A percentile compares a stretch with the other conserved stretches of the same genome.
Evolutionary conservation across 2,888 invertebrate genomes (phyloP).

Genomic region (Tenthredo mesomela): DNA sequence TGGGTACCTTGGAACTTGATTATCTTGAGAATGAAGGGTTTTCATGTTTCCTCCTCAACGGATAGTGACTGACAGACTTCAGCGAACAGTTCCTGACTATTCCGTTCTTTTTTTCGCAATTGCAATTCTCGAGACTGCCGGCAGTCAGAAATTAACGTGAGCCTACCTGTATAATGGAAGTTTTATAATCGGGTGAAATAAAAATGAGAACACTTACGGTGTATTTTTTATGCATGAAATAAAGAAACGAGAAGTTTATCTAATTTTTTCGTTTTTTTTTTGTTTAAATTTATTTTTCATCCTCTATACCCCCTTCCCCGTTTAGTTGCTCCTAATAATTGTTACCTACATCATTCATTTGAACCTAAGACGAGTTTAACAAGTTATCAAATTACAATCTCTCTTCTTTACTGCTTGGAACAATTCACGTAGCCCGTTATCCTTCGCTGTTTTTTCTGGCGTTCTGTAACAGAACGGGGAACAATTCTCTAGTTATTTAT

Average conservation of each 20-base stretch:
- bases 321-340: slow-evolving; percentile 38
- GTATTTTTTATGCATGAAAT: slow-evolving; percentile 35
- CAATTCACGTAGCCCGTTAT: slow-evolving; percentile 71
- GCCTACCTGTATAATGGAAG: not conserved
- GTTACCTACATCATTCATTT: slow-evolving; percentile 30
- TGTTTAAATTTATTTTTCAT: slow-evolving; percentile 6
- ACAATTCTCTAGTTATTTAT: slow-evolving; percentile 61
- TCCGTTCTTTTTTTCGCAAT: not conserved
- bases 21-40: not conserved
- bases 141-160: not conserved
- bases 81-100: not conserved
- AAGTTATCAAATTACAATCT: slow-evolving; percentile 70
- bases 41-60: slow-evolving; percentile 15
- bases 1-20: slow-evolving; percentile 15
- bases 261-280: not conserved
- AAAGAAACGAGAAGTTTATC: slow-evolving; percentile 19
- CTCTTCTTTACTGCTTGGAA: slow-evolving; percentile 73
- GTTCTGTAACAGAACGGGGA: slow-evolving; percentile 65
- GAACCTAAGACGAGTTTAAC: slow-evolving; percentile 57
- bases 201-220: slow-evolving; percentile 45
- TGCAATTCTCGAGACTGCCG: not conserved
- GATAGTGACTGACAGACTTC: slow-evolving; percentile 8
- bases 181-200: not conserved
- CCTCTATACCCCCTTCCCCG: slow-evolving; percentile 21
- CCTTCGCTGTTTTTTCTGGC: slow-evolving; percentile 67